Evolutionary conservation across 2,797 vertebrate genomes (phyloP).

Genomic region (Intellagama lesueurii): DNA sequence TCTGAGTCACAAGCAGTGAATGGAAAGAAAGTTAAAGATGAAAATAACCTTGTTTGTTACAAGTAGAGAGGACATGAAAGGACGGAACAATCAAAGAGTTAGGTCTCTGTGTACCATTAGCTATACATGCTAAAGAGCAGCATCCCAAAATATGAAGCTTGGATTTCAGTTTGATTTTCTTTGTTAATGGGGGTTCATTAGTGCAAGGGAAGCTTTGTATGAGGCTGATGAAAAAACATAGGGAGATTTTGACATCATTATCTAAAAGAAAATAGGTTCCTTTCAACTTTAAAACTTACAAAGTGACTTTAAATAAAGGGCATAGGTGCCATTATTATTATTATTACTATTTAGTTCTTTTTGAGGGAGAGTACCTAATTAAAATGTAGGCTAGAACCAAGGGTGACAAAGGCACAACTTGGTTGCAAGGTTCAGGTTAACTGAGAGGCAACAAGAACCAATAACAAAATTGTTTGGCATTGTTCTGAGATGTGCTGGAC

Average conservation of each 20-base stretch:
- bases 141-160: constrained; percentile 10
- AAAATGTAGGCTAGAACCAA: not conserved
- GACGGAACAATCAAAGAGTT: constrained; percentile 52
- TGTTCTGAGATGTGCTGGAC: not conserved
- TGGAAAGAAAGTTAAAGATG: constrained; percentile 51
- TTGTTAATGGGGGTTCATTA: not conserved
- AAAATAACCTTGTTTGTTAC: constrained; percentile 42
- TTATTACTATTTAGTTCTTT: not conserved
- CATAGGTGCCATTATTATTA: not conserved
- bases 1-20: constrained; percentile 12
- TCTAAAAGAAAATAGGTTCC: constrained; percentile 4
- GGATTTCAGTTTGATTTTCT: constrained; percentile 14
- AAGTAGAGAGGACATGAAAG: constrained; percentile 47
- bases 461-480: not conserved
- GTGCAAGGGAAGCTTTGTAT: constrained; percentile 33
- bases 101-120: constrained; percentile 37
- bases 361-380: not conserved
- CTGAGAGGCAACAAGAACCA: not conserved
- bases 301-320: not conserved
- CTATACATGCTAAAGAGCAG: constrained; percentile 16
- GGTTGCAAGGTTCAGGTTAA: not conserved
- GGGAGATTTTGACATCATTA: accelerated
- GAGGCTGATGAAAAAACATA: constrained; percentile 9
- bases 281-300: not conserved
- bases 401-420: not conserved